Percentiles rank a stretch among this genome's conserved stretches.
Evolutionary conservation across 2,888 invertebrate genomes (phyloP).

Genomic region (Leucoma salicis): DNA sequence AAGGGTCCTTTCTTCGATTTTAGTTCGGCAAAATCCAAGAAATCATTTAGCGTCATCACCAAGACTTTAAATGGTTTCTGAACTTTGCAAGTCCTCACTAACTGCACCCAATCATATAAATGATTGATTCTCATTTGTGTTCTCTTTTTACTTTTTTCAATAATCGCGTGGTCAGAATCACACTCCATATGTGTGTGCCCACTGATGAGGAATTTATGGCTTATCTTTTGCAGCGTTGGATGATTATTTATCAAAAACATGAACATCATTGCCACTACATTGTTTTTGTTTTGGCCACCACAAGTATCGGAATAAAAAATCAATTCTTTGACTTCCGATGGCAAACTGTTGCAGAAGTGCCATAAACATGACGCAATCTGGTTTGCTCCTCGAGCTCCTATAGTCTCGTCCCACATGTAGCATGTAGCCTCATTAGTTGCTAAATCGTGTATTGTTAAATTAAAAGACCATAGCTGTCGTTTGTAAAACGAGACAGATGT

Average conservation of each 20-base stretch:
- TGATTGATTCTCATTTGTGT: too few relatives aligned
- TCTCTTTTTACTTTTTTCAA: constrained; percentile 6
- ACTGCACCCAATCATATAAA: constrained; percentile 8
- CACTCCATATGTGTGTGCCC: constrained; percentile 3
- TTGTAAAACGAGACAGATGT: constrained; percentile 20
- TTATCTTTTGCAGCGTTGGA: constrained; percentile 10
- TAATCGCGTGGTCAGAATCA: constrained; percentile 6
- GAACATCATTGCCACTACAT: constrained; percentile 9
- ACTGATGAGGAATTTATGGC: neutral
- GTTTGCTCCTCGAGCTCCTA: constrained; percentile 30
- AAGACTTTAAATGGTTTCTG: neutral
- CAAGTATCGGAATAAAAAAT: neutral
- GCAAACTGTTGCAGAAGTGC: constrained; percentile 18
- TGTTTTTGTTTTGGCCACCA: constrained; percentile 11
- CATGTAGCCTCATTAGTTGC: constrained; percentile 11
- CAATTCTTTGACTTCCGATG: constrained; percentile 14
- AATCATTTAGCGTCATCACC: constrained; percentile 3
- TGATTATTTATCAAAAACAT: constrained; percentile 5
- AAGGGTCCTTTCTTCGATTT: constrained; percentile 16
- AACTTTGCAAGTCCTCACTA: constrained; percentile 1
- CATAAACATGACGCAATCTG: constrained; percentile 34
- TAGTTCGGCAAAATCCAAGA: constrained; percentile 7
- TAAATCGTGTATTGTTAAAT: constrained; percentile 10
- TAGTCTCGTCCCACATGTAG: constrained; percentile 22
- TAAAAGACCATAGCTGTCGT: constrained; percentile 23